A percentile compares a stretch with the other conserved stretches of the same genome.
Evolutionary conservation across 2,888 invertebrate genomes (phyloP).

Genomic region (Alcis repandata): DNA sequence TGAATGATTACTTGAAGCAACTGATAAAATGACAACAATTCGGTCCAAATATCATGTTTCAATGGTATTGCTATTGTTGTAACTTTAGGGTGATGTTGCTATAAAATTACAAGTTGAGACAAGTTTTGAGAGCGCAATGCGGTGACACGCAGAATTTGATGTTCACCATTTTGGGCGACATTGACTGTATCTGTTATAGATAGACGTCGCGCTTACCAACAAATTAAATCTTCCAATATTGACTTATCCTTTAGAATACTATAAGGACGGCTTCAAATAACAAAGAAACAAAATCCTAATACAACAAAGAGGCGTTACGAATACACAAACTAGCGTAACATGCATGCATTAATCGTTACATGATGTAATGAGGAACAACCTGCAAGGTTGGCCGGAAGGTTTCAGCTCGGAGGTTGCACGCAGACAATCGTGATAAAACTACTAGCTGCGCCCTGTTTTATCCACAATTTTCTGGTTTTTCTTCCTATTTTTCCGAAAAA

Average conservation of each 20-base stretch:
- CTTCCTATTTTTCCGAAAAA: background rate
- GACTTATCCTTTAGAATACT: no score
- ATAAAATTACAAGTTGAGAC: no score
- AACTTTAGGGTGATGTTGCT: no score
- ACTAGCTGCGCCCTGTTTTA: background rate
- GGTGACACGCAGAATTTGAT: no score
- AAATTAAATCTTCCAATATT: no score
- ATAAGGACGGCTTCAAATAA: no score
- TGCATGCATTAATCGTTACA: slow-evolving; percentile 67
- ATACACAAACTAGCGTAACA: slow-evolving; percentile 57
- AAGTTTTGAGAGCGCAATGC: no score
- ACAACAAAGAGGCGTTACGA: slow-evolving; percentile 66
- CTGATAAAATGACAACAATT: background rate
- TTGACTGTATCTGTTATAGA: background rate
- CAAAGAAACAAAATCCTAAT: slow-evolving; percentile 37
- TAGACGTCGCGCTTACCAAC: no score
- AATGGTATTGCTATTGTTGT: background rate
- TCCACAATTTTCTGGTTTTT: background rate
- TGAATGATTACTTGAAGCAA: background rate
- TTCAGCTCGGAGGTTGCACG: slow-evolving; percentile 69
- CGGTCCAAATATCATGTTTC: background rate
- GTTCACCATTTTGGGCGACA: background rate
- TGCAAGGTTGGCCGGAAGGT: slow-evolving; percentile 82
- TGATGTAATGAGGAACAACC: slow-evolving; percentile 83
- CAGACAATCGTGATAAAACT: slow-evolving; percentile 58